These are phyloP conservation scores for Tupaia chinensis DNA, from an alignment of 2,113 vertebrate genomes.

Conservation along the genomic window DNA sequence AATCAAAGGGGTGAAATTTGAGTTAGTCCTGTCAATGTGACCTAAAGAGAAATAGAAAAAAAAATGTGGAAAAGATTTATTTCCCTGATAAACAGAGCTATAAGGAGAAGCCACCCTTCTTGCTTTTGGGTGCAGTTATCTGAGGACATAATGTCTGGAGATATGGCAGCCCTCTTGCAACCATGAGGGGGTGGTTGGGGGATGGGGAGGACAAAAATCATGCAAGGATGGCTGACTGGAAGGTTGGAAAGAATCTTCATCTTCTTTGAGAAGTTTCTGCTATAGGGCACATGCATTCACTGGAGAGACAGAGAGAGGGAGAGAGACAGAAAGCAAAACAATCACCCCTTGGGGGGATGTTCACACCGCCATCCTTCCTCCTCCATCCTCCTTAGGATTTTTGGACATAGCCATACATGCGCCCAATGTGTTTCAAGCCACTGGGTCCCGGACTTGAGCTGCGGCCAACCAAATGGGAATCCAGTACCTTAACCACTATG, in stretches of 20 bases:
- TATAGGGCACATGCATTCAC: too few relatives aligned
- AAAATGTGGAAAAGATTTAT: background rate
- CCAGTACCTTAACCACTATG: too few relatives aligned
- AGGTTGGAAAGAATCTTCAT: background rate
- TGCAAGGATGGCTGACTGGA: background rate
- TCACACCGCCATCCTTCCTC: too few relatives aligned
- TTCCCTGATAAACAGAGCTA: background rate
- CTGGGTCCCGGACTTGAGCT: too few relatives aligned
- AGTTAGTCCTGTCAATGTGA: background rate
- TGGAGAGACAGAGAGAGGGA: too few relatives aligned
- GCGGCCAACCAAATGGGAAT: too few relatives aligned
- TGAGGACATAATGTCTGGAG: background rate
- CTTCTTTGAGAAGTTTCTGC: background rate
- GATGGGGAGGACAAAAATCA: background rate
- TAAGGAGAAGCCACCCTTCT: background rate
- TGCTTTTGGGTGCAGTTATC: background rate
- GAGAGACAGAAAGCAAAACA: too few relatives aligned
- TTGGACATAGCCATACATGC: too few relatives aligned
- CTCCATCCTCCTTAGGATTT: too few relatives aligned
- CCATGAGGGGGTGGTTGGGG: background rate
- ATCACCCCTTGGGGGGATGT: too few relatives aligned
- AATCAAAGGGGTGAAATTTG: background rate
- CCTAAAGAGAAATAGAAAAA: background rate
- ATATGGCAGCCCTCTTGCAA: background rate
- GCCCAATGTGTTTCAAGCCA: too few relatives aligned